These are phyloP conservation scores for Hirtodrosophila confusa DNA, from an alignment of 2,888 invertebrate species.

Conservation along the genomic window DNA sequence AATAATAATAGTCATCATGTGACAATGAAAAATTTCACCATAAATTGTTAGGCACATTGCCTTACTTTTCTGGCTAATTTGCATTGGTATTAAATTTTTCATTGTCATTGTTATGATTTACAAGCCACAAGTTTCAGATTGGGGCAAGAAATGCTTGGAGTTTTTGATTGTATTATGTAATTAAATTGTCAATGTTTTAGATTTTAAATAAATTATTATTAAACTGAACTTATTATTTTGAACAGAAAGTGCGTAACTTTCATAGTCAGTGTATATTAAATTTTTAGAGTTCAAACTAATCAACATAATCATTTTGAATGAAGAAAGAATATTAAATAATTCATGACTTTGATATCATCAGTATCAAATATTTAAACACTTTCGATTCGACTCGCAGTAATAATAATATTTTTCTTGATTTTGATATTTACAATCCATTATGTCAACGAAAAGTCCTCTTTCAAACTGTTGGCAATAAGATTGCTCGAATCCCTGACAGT, in stretches of 20 bases:
- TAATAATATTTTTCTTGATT: background rate
- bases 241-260: too few species aligned
- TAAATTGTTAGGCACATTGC: slow-evolving; percentile 10
- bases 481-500: slow-evolving; percentile 3
- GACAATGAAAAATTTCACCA: slow-evolving; percentile 24
- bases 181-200: too few species aligned
- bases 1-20: slow-evolving; percentile 20
- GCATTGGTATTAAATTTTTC: slow-evolving; percentile 4
- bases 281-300: too few species aligned
- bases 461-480: slow-evolving; percentile 2
- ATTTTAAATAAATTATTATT: too few species aligned
- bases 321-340: too few species aligned
- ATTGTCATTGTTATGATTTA: slow-evolving; percentile 6
- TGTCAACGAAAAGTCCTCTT: too few species aligned
- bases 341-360: too few species aligned
- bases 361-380: too few species aligned
- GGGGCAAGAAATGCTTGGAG: background rate
- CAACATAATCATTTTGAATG: too few species aligned
- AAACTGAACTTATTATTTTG: too few species aligned
- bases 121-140: background rate
- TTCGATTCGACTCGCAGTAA: too few species aligned
- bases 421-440: background rate
- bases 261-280: too few species aligned
- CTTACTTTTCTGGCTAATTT: slow-evolving; percentile 3
- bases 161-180: background rate